A percentile compares a stretch with the other conserved stretches of the same genome.
Evolutionary conservation across 2,797 vertebrate species (phyloP).

Genomic region (Chloroceryle amazona): DNA sequence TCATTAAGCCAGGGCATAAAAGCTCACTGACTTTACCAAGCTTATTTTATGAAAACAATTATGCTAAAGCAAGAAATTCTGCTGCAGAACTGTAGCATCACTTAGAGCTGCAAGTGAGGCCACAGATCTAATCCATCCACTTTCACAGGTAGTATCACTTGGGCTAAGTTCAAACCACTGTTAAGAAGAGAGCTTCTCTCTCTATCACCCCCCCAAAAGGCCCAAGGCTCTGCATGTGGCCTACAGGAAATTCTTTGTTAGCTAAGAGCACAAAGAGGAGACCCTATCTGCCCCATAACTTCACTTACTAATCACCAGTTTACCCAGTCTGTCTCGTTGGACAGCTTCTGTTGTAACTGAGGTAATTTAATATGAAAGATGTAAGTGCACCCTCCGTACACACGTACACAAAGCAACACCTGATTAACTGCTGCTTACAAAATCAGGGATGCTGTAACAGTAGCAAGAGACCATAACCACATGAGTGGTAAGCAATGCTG

Average conservation of each 20-base stretch:
- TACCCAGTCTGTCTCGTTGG: slow-evolving; percentile 26
- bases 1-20: neutral
- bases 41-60: neutral
- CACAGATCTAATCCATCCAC: neutral
- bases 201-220: neutral
- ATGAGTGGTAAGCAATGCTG: neutral
- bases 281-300: slow-evolving; percentile 5
- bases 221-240: neutral
- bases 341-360: slow-evolving; percentile 33
- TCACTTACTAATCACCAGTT: neutral
- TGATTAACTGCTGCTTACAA: slow-evolving; percentile 1
- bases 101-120: neutral
- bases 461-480: neutral
- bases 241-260: neutral
- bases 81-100: neutral
- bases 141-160: neutral
- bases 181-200: neutral
- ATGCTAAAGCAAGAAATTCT: neutral
- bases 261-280: neutral
- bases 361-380: neutral
- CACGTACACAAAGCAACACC: neutral
- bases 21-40: neutral
- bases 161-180: neutral
- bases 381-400: neutral
- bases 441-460: slow-evolving; percentile 16